Percentiles rank a stretch among this genome's conserved stretches.
Evolutionary conservation across 1,140 invertebrate species (phyloP).

Genomic region (Phthorimaea operculella): DNA sequence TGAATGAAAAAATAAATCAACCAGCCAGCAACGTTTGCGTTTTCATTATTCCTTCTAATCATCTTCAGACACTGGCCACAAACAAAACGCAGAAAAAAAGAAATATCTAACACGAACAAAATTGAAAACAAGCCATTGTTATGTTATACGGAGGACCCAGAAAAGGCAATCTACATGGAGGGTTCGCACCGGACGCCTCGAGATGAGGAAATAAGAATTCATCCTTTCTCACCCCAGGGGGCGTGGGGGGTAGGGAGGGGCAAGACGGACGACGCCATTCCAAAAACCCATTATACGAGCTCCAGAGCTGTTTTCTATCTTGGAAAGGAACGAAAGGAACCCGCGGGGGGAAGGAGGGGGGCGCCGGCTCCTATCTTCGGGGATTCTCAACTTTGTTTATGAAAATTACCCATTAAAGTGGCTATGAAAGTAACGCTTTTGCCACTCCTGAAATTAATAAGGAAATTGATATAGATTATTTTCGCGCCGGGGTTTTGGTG

Average conservation of each 20-base stretch:
- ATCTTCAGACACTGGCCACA: neutral
- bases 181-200: conserved; percentile 56
- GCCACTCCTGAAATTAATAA: conserved; percentile 64
- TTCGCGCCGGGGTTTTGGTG: conserved; percentile 18
- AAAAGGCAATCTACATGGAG: conserved; percentile 66
- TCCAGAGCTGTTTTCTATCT: conserved; percentile 69
- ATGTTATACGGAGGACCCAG: conserved; percentile 60
- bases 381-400: conserved; percentile 64
- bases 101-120: conserved; percentile 53
- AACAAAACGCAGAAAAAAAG: conserved; percentile 24
- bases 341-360: neutral
- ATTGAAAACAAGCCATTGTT: conserved; percentile 67
- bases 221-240: conserved; percentile 58
- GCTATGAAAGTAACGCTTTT: conserved; percentile 65
- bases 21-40: no score
- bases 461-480: conserved; percentile 64
- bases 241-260: conserved; percentile 26
- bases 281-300: conserved; percentile 68
- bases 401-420: conserved; percentile 68
- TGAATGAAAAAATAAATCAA: no score
- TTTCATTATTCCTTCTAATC: neutral
- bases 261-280: conserved; percentile 69
- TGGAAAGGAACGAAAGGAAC: conserved; percentile 38
- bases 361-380: conserved; percentile 24
- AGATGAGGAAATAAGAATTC: conserved; percentile 69